A percentile compares a stretch with the other conserved stretches of the same genome.
phyloP scores from a whole-genome alignment of 2,888 invertebrate genomes.

The Minunthozetes semirufus region DNA sequence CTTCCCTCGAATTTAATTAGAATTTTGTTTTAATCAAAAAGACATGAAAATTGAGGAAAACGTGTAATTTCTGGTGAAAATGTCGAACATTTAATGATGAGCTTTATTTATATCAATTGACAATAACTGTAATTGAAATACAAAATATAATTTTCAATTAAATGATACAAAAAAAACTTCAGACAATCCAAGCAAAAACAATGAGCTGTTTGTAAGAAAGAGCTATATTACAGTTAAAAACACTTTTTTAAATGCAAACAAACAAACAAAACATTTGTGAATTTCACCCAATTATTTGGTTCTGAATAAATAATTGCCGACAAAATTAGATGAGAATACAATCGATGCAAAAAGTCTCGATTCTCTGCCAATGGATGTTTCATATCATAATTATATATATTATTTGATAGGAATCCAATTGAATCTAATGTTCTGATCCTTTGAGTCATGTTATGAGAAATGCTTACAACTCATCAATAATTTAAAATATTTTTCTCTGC shows the following conservation, averaged over 20 bases:
- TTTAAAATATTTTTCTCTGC: too few relatives aligned
- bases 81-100: neutral
- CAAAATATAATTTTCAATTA: too few relatives aligned
- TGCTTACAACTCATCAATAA: too few relatives aligned
- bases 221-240: neutral
- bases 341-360: constrained; percentile 5
- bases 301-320: neutral
- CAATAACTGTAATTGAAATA: neutral
- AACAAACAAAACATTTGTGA: too few relatives aligned
- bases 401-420: too few relatives aligned
- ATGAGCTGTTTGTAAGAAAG: neutral
- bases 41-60: neutral
- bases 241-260: neutral
- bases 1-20: too few relatives aligned
- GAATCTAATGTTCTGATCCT: too few relatives aligned
- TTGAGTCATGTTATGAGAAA: too few relatives aligned
- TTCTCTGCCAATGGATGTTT: too few relatives aligned
- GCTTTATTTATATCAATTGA: neutral
- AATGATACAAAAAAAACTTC: neutral
- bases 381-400: too few relatives aligned
- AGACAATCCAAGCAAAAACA: neutral
- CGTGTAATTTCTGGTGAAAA: constrained; percentile 10
- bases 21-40: too few relatives aligned
- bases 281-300: too few relatives aligned
- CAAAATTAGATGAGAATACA: neutral